Evolutionary conservation across 2,797 vertebrate species (phyloP).

Genomic region (Sorex maritimensis): DNA sequence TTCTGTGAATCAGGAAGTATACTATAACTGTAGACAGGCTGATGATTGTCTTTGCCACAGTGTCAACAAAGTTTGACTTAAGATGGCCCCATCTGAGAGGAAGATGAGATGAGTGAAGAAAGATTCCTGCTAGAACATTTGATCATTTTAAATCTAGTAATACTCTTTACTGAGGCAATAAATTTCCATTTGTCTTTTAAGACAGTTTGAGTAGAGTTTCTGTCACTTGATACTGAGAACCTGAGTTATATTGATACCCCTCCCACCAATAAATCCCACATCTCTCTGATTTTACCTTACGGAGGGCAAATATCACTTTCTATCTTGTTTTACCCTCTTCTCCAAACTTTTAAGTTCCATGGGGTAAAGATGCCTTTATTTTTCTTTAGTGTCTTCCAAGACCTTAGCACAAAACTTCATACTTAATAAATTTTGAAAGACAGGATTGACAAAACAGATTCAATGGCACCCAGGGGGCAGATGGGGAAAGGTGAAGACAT

Average conservation of each 20-base stretch:
- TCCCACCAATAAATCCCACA: background rate
- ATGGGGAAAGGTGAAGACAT: slow-evolving; percentile 75
- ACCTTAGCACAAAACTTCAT: slow-evolving; percentile 45
- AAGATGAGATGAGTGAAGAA: background rate
- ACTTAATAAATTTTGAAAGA: slow-evolving; percentile 79
- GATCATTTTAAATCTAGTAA: background rate
- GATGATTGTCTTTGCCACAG: slow-evolving; percentile 10
- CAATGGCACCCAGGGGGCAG: slow-evolving; percentile 35
- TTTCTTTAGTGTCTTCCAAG: slow-evolving; percentile 40
- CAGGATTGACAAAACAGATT: slow-evolving; percentile 49
- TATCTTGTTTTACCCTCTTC: slow-evolving; percentile 41
- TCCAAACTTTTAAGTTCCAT: slow-evolving; percentile 51
- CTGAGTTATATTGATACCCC: background rate
- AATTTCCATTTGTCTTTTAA: slow-evolving; percentile 15
- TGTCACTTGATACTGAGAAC: background rate
- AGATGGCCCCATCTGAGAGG: background rate
- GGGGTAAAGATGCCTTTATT: background rate
- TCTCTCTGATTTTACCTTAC: slow-evolving; percentile 20
- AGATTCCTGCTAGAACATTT: background rate
- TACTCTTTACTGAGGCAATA: background rate
- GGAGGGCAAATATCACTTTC: background rate
- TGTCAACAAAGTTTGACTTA: background rate
- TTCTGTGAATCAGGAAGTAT: background rate
- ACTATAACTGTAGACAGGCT: too few species aligned
- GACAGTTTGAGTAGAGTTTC: background rate